Evolutionary conservation across 1,140 invertebrate species (phyloP), one percentile per base, ranked within the genome.

Genomic region (Drosophila ercepeae): DNA sequence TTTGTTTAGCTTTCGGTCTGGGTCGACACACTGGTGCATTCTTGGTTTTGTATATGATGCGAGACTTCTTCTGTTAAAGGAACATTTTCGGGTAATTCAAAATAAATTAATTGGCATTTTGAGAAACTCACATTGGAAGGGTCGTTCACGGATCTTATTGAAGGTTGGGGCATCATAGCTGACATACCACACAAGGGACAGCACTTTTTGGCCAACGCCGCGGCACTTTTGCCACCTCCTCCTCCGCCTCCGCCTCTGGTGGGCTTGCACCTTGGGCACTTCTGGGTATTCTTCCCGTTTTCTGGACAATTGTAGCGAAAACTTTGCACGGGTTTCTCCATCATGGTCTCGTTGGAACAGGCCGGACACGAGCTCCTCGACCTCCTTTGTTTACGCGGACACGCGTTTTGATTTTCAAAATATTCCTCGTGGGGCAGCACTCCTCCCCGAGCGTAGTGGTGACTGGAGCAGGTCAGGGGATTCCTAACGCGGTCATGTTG

Each of bases 341-440:
- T 7, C 8, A 73, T 44, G 8, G 69, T 73, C 18, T 73, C 69
- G 14, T 73, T 54, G 8, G 68, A 73, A n/a, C 53, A 69, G 32
- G 14, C 25, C n/a, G n/a, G n/a, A n/a, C n/a, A n/a, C n/a, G n/a
- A n/a, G n/a, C n/a, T n/a, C n/a, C n/a, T n/a, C n/a, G n/a, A 14
- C n/a, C 39, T 42, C 39, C 1, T 19, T 5, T 13, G 0, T 16
- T 39, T 16, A 4, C 36, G 36, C 13, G n/a, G 5, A 14, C n/a
- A 39, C 14, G 13, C 2, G 1, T 4, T 0, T 2, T 4, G 36
- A 4, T 16, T 5, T 1, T 13, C 14, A 2, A 16, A 14, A 2
- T 39, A 9, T 4, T 13, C n/a, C 36, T 39, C 36, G 6, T 39
- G 36, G 36, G 36, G 36, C 36, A 39, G n/a, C 2, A 16, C 9